These are phyloP conservation scores for Nebria brevicollis DNA, from an alignment of 2,888 invertebrate genomes.

Conservation along the genomic window DNA sequence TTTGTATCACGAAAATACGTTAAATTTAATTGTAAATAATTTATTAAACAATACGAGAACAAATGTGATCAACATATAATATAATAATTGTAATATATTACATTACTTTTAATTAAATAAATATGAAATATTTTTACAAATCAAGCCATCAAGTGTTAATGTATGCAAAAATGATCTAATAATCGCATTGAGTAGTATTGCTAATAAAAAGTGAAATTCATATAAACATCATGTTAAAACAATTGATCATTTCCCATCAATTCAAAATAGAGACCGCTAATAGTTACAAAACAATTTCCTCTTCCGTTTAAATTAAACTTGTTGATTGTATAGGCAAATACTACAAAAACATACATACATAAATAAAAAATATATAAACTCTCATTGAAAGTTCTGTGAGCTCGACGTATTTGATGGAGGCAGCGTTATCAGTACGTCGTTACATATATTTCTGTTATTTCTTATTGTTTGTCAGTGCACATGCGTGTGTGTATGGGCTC, in stretches of 20 bases:
- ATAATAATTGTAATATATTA: no score
- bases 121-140: no score
- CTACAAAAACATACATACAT: background rate
- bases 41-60: no score
- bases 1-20: no score
- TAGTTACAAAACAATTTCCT: background rate
- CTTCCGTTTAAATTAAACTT: background rate
- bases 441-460: slow-evolving; percentile 33
- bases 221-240: background rate
- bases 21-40: no score
- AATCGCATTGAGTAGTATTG: background rate
- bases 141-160: no score
- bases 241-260: slow-evolving; percentile 5
- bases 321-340: background rate
- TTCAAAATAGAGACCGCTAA: background rate
- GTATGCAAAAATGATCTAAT: no score
- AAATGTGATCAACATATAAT: no score
- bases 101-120: no score
- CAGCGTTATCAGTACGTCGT: background rate
- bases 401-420: background rate
- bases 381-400: background rate
- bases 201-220: slow-evolving; percentile 13
- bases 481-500: slow-evolving; percentile 36
- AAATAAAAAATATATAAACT: no score
- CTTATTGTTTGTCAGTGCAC: slow-evolving; percentile 31